Base-by-base conservation (phyloP, 2,113 vertebrate species). In the Regulus satrapa region DNA sequence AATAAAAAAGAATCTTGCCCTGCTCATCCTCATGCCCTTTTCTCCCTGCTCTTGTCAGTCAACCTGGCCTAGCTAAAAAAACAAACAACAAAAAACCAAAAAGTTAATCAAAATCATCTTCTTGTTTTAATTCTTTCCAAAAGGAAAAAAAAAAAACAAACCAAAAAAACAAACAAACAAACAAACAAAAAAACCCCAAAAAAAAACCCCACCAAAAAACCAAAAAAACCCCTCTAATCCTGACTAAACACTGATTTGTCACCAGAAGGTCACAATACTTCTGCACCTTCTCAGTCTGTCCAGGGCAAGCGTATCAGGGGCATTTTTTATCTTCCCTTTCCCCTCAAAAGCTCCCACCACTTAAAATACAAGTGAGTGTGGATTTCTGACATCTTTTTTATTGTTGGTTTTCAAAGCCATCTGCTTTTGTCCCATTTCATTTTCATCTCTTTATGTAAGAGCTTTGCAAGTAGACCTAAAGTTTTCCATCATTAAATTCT, bases 401-500 rank as follows among this genome's bases (percentile, higher is more conserved):
- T 7, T 81, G 59, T 41, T 85, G n/a, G 8, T 38, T 96, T 89
- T 73, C 3, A 1, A 85, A 95, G 69, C 85, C 71, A 85, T 82
- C 78, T 89, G 71, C 92, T 69, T 89, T 92, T 69, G 67, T 88
- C 93, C 43, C 11, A 0, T 69, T 93, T 79, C 32, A 62, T 89
- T 95, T 91, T 88, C 32, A 55, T 76, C 56, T 89, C 54, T 69
- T 79, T 55, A 46, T 32, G 38, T 15, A 54, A 87, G 19, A 86
- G 43, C n/a, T 83, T 92, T 92, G 87, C 31, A 71, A 86, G 34
- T 4, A 85, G 54, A 41, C 38, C 34, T 88, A 18, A 89, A 72
- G 41, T 92, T 94, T 87, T 87, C 94, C 85, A 25, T 93, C 94
- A 83, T 85, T 95, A 93, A 94, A 88, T 82, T 34, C 2, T 34